Evolutionary conservation across 1,140 invertebrate species (phyloP).

Genomic region (Aporrectodea caliginosa): DNA sequence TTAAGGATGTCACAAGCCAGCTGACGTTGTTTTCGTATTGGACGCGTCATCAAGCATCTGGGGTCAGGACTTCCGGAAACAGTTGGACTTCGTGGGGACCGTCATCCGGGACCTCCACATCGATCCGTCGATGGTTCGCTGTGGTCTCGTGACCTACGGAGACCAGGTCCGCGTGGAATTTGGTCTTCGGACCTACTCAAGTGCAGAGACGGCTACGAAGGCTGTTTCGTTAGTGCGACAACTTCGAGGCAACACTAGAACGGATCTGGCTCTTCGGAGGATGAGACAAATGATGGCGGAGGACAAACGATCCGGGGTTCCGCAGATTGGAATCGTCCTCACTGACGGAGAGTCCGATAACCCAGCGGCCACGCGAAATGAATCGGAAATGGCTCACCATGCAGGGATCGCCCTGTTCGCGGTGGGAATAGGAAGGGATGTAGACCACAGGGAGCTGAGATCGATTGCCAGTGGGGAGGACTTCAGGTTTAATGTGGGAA

Average conservation of each 20-base stretch:
- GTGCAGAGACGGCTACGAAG: background rate
- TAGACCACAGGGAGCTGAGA: background rate
- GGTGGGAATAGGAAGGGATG: constrained; percentile 9
- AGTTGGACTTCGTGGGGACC: constrained; percentile 41
- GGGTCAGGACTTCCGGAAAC: constrained; percentile 39
- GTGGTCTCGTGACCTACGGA: constrained; percentile 5
- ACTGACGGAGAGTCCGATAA: background rate
- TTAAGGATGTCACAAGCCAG: constrained; percentile 40
- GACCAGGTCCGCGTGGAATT: background rate
- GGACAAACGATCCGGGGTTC: background rate
- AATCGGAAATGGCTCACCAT: background rate
- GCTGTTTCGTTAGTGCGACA: background rate
- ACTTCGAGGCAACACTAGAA: constrained; percentile 3
- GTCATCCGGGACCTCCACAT: constrained; percentile 35
- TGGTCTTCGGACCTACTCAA: background rate
- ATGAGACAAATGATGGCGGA: background rate
- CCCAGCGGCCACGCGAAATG: background rate
- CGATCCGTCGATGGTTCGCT: background rate
- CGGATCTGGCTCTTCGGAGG: background rate
- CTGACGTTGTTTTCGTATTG: constrained; percentile 46
- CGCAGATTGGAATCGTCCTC: background rate
- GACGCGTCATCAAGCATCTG: constrained; percentile 47
- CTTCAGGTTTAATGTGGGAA: no score
- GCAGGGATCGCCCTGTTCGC: constrained; percentile 14
- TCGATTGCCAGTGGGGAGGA: background rate